Percentiles rank a stretch among this genome's conserved stretches.
phyloP scores from a whole-genome alignment of 2,113 vertebrate species.

The Saguinus imperator region DNA sequence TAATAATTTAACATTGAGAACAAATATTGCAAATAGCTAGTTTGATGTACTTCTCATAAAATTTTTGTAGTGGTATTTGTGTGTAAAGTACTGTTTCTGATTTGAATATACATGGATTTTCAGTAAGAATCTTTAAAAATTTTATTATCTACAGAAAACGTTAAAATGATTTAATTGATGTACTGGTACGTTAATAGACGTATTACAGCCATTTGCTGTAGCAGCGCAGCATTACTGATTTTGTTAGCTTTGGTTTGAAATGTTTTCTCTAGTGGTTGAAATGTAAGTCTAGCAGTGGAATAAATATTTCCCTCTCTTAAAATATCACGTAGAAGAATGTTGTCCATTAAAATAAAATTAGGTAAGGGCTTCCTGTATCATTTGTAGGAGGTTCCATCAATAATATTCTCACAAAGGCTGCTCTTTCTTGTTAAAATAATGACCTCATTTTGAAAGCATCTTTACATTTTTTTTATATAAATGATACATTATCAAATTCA shows the following conservation, averaged over 20 bases:
- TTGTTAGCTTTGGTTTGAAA: constrained; percentile 44
- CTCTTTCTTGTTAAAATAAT: constrained; percentile 12
- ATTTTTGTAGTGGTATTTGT: neutral
- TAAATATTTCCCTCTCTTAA: neutral
- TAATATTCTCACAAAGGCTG: neutral
- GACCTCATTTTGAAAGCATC: neutral
- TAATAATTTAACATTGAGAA: constrained; percentile 27
- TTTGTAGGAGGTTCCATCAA: neutral
- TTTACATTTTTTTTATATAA: constrained; percentile 31
- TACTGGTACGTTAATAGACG: neutral
- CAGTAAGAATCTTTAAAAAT: constrained; percentile 11
- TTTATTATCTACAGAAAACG: neutral
- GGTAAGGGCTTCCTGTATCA: neutral
- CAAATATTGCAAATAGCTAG: neutral
- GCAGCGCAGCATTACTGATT: neutral
- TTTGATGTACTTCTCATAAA: constrained; percentile 20
- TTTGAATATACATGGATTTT: constrained; percentile 31
- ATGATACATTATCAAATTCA: neutral
- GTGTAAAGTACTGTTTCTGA: constrained; percentile 23
- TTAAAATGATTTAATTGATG: neutral
- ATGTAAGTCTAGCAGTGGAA: neutral
- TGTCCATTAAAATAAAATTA: neutral
- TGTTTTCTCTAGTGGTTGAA: constrained; percentile 26
- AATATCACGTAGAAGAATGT: neutral
- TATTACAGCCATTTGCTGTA: neutral